Evolutionary conservation across 1,140 invertebrate species (phyloP), one percentile per base, ranked within the genome.

Genomic region (Drosophila repleta): DNA sequence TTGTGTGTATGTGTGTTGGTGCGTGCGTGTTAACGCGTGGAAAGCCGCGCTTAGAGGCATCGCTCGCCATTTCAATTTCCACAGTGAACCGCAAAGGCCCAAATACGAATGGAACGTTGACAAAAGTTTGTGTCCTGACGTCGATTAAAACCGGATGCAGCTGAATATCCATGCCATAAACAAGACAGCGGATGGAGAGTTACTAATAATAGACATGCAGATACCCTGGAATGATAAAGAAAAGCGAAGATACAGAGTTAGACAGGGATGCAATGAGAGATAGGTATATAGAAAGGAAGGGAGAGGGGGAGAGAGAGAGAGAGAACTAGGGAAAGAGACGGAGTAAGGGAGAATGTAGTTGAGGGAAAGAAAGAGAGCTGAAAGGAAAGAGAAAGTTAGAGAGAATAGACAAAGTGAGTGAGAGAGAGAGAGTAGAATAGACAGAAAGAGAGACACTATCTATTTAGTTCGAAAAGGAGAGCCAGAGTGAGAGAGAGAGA

Each of bases 31-130:
- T 83, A 76, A 73, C 80, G 80, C 76, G 80, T 76, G 26, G 79
- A 82, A 79, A 83, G 65, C 62, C 17, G 58, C 75, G 79, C 79
- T 82, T 75, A 64, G 79, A 83, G 79, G 75, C 79, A 70, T 61
- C 64, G 69, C 63, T 51, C 39, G 76, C 74, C 64, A 79, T 75
- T 82, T 83, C 79, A 79, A 83, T 83, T 82, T 79, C 26, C 49
- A 43, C 45, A 48, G 46, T 64, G 57, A 39, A 69, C 13, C 18
- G 57, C 37, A 32, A 71, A 74, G 69, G 46, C 46, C 46, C 49
- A 58, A 63, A 76, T 51, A 64, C 20, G 41, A 51, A 64, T 17
- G 21, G 41, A 60, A 53, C 43, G 48, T 10, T 74, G 79, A 67
- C 75, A 75, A 78, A 74, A 83, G 73, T 77, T 81, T 55, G 57